A percentile compares a stretch with the other conserved stretches of the same genome.
These are phyloP conservation scores for Ivindomyrus marchei DNA, from an alignment of 2,113 vertebrate species.

Conservation along the genomic window DNA sequence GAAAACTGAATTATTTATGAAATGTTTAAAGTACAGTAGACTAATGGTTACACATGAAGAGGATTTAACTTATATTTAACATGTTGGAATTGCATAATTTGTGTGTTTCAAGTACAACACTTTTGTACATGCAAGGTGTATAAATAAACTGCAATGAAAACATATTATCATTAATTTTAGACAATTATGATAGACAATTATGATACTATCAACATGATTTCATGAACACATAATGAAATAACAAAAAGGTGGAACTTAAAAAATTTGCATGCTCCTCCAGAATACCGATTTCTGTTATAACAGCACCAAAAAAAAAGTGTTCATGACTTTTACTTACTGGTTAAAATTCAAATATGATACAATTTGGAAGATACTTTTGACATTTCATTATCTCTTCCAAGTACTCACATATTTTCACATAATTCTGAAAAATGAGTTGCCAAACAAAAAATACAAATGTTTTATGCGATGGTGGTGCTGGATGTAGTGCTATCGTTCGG, in stretches of 20 bases:
- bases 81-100: background rate
- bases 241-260: background rate
- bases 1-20: background rate
- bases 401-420: background rate
- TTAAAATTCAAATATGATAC: background rate
- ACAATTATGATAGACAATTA: background rate
- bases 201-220: background rate
- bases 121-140: background rate
- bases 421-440: background rate
- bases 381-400: background rate
- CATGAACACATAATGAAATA: background rate
- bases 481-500: no score
- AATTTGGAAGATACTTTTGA: background rate
- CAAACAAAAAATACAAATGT: background rate
- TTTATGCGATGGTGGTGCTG: background rate
- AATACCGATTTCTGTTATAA: background rate
- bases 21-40: background rate
- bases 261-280: background rate
- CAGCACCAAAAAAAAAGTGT: background rate
- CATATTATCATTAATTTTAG: background rate
- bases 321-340: background rate
- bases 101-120: background rate
- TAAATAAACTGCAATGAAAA: background rate
- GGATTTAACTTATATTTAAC: background rate
- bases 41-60: background rate